Conservation (phyloP, 2,888 invertebrate species). For the Lottia gigantea region DNA sequence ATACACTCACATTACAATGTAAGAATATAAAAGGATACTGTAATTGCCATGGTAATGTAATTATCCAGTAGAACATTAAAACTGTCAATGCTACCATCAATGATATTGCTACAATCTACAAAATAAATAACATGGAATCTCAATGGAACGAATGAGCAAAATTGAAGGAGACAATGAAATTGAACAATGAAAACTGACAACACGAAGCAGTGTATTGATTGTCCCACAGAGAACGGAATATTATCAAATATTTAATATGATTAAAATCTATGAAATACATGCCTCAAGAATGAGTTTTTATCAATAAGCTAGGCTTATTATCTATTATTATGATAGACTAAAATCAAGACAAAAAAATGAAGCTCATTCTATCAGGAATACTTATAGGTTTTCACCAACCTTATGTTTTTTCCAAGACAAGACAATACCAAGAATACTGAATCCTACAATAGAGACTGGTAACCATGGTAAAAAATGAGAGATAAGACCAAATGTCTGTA, state of each 20-base stretch:
- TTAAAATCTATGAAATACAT: too few relatives aligned
- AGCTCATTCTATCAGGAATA: not conserved
- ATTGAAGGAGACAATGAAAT: too few relatives aligned
- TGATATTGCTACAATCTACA: slow-evolving; percentile 38
- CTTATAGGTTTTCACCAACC: slow-evolving; percentile 25
- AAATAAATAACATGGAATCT: slow-evolving; percentile 18
- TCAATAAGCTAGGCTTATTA: too few relatives aligned
- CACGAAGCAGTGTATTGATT: too few relatives aligned
- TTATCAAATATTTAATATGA: too few relatives aligned
- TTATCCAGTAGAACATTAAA: slow-evolving; percentile 34
- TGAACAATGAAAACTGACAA: too few relatives aligned
- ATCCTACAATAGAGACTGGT: slow-evolving; percentile 51
- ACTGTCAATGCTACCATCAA: slow-evolving; percentile 30
- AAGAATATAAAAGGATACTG: slow-evolving; percentile 45
- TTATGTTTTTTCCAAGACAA: slow-evolving; percentile 51
- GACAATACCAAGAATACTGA: slow-evolving; percentile 51
- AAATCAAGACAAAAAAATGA: too few relatives aligned
- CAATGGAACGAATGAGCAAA: too few relatives aligned
- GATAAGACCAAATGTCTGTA: slow-evolving; percentile 48
- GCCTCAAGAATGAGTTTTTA: too few relatives aligned
- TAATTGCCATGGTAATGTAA: slow-evolving; percentile 48
- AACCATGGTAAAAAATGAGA: slow-evolving; percentile 59
- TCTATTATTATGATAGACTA: too few relatives aligned
- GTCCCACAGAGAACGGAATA: too few relatives aligned
- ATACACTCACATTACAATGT: too few relatives aligned